These are phyloP conservation scores for Polyommatus iphigenia DNA, from an alignment of 2,888 invertebrate species.

Conservation along the genomic window DNA sequence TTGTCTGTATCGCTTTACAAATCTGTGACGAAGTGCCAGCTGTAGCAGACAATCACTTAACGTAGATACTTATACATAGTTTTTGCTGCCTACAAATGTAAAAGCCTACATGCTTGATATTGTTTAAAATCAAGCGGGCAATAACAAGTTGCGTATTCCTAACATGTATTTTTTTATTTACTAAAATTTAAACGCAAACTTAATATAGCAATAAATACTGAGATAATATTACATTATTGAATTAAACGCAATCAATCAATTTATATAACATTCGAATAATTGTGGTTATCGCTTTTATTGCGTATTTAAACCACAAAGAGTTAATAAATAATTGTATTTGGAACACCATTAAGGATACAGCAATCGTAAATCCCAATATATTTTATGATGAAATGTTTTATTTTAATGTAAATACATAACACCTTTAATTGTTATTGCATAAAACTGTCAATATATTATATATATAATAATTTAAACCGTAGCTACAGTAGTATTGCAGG, in stretches of 20 bases:
- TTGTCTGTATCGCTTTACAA: background rate
- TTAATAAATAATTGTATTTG: conserved; percentile 7
- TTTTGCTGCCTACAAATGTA: background rate
- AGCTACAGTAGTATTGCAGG: no score
- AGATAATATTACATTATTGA: background rate
- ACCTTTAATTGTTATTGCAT: background rate
- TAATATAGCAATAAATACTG: background rate
- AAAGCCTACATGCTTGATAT: background rate
- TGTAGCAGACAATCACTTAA: background rate
- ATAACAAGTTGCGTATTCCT: background rate
- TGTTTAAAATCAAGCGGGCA: background rate
- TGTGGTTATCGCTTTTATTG: background rate
- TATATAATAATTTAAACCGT: no score
- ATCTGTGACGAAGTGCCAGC: background rate
- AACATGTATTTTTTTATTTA: background rate
- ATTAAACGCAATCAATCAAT: background rate
- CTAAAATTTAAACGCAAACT: no score
- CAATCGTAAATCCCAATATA: background rate
- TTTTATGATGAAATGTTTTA: background rate
- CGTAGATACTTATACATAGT: background rate
- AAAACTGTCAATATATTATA: background rate
- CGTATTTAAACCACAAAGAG: conserved; percentile 1
- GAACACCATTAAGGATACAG: background rate
- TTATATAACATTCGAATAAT: background rate
- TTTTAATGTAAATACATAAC: no score